These are phyloP conservation scores for Cyphomyrus plagiostoma DNA, from an alignment of 2,113 vertebrate genomes.

Conservation along the genomic window DNA sequence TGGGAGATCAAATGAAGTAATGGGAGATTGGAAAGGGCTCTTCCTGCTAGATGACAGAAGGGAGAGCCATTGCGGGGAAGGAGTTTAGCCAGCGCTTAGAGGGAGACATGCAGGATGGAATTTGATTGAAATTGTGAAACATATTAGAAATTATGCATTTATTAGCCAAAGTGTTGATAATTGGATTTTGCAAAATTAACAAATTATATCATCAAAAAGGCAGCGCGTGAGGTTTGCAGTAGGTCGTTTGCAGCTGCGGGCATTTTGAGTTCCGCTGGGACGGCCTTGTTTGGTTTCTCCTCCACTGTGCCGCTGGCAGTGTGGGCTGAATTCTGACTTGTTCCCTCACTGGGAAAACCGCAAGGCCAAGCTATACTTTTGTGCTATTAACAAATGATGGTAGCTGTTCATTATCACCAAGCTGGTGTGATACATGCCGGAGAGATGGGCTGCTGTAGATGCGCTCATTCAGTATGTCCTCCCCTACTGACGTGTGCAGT, in stretches of 20 bases:
- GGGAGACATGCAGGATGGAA: neutral
- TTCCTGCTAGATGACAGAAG: neutral
- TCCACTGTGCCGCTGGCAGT: slow-evolving; percentile 72
- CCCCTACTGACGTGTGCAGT: neutral
- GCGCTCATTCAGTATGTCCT: too few relatives aligned
- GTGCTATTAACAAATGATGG: slow-evolving; percentile 64
- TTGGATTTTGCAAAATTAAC: slow-evolving; percentile 61
- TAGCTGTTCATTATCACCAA: slow-evolving; percentile 53
- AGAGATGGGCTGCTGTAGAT: neutral
- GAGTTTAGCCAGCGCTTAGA: slow-evolving; percentile 4
- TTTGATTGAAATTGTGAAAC: slow-evolving; percentile 59
- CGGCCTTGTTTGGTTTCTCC: slow-evolving; percentile 82
- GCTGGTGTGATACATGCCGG: neutral
- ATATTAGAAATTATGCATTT: slow-evolving; percentile 49
- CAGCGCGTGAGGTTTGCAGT: slow-evolving; percentile 57
- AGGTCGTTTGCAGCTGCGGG: slow-evolving; percentile 73
- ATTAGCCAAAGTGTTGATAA: slow-evolving; percentile 52
- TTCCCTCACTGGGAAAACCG: slow-evolving; percentile 69
- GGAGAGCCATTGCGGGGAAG: neutral
- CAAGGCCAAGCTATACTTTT: slow-evolving; percentile 52
- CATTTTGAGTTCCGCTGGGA: slow-evolving; percentile 68
- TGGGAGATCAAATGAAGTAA: neutral
- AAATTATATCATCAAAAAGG: slow-evolving; percentile 64
- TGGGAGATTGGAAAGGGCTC: neutral
- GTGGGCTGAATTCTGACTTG: slow-evolving; percentile 70